phyloP scores from a whole-genome alignment of 2,113 vertebrate genomes.

The Planiliza haematocheilus region DNA sequence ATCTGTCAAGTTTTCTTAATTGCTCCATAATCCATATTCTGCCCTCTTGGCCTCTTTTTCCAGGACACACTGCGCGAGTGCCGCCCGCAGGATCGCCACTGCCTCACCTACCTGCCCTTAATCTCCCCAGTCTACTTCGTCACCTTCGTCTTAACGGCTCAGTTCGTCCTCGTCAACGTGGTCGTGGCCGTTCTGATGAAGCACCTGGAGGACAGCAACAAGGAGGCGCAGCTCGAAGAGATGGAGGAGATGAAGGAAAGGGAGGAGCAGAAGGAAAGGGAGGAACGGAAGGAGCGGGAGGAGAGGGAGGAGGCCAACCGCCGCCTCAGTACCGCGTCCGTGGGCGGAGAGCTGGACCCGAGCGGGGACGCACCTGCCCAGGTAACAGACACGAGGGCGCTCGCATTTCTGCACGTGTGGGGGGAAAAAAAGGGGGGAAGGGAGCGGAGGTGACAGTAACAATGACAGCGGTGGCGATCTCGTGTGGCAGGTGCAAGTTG shows the following conservation, averaged over 20 bases:
- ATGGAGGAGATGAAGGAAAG: slow-evolving; percentile 90
- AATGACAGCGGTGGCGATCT: slow-evolving; percentile 48
- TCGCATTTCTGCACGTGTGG: not conserved
- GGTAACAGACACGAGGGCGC: slow-evolving; percentile 35
- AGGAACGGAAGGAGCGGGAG: slow-evolving; percentile 80
- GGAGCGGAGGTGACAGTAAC: slow-evolving; percentile 9
- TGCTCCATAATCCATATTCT: slow-evolving; percentile 9
- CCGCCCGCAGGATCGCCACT: slow-evolving; percentile 90
- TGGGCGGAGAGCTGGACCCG: slow-evolving; percentile 49
- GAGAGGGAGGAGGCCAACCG: slow-evolving; percentile 85
- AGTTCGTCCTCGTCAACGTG: slow-evolving; percentile 98
- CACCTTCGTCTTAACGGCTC: slow-evolving; percentile 97
- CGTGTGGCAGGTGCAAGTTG: slow-evolving; percentile 71
- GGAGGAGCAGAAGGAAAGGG: slow-evolving; percentile 77
- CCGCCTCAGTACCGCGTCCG: slow-evolving; percentile 28
- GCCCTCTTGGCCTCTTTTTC: not conserved
- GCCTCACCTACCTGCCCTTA: slow-evolving; percentile 94
- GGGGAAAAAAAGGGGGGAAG: too few species aligned
- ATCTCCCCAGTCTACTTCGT: slow-evolving; percentile 97
- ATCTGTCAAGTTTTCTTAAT: slow-evolving; percentile 17
- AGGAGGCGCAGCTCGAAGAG: slow-evolving; percentile 94
- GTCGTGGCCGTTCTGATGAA: slow-evolving; percentile 99
- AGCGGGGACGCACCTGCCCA: slow-evolving; percentile 68
- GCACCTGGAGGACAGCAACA: slow-evolving; percentile 98
- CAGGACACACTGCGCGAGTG: slow-evolving; percentile 97